phyloP scores from a whole-genome alignment of 2,797 vertebrate species.

The Aulostomus chinensis region DNA sequence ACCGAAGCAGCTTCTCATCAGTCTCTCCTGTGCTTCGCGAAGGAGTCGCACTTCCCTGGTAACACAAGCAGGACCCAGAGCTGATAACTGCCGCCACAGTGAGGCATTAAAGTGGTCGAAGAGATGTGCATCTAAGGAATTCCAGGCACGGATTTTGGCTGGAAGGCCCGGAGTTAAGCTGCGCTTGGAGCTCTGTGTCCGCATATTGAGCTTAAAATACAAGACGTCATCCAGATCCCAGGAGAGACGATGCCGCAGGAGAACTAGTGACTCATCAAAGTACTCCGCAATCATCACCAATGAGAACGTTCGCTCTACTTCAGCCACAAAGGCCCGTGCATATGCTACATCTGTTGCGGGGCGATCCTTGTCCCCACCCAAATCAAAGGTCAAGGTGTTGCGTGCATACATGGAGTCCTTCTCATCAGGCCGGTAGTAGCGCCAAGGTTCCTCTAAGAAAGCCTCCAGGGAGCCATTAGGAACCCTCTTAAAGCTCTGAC shows the following conservation, averaged over 20 bases:
- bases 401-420: slow-evolving; percentile 84
- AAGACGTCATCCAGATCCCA: slow-evolving; percentile 89
- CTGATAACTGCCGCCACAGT: slow-evolving; percentile 82
- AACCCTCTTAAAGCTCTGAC: slow-evolving; percentile 83
- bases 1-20: slow-evolving; percentile 81
- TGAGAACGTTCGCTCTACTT: slow-evolving; percentile 83
- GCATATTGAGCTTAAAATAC: slow-evolving; percentile 88
- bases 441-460: slow-evolving; percentile 80
- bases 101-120: slow-evolving; percentile 88
- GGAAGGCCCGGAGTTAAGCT: slow-evolving; percentile 71
- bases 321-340: slow-evolving; percentile 73
- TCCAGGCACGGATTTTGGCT: slow-evolving; percentile 82
- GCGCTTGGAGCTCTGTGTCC: slow-evolving; percentile 77
- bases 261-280: slow-evolving; percentile 88
- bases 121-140: slow-evolving; percentile 81
- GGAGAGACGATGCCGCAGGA: slow-evolving; percentile 84
- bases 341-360: slow-evolving; percentile 66
- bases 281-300: slow-evolving; percentile 89
- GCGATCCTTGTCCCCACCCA: slow-evolving; percentile 85
- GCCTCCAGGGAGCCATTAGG: slow-evolving; percentile 85
- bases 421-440: slow-evolving; percentile 83
- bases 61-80: slow-evolving; percentile 77
- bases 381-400: slow-evolving; percentile 86
- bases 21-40: slow-evolving; percentile 75
- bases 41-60: slow-evolving; percentile 81